Conservation (phyloP, 2,888 invertebrate species). For the Poecilus cupreus region DNA sequence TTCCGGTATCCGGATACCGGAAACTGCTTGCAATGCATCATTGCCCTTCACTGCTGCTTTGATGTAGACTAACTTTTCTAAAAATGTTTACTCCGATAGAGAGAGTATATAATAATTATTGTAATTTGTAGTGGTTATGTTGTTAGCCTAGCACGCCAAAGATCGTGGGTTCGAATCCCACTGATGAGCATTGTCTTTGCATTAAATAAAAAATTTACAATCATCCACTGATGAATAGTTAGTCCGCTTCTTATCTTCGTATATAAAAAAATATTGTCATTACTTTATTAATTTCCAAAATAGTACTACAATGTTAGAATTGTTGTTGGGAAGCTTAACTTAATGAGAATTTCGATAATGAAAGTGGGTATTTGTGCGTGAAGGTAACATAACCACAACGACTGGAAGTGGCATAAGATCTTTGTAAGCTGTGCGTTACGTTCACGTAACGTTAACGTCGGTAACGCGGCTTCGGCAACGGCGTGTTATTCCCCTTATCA, state of each 20-base stretch:
- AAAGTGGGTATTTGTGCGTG: constrained; percentile 8
- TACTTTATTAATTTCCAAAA: too few relatives aligned
- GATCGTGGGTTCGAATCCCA: too few relatives aligned
- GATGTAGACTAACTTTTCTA: background rate
- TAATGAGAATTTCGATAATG: constrained; percentile 28
- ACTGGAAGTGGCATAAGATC: background rate
- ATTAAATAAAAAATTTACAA: too few relatives aligned
- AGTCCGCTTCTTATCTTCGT: too few relatives aligned
- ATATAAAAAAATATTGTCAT: too few relatives aligned
- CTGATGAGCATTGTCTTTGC: too few relatives aligned
- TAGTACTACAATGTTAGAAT: background rate
- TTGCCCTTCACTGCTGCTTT: constrained; percentile 25
- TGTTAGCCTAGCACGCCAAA: too few relatives aligned
- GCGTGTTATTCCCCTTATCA: constrained; percentile 74
- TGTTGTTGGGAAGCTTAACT: background rate
- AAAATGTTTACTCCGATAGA: background rate
- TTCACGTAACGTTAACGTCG: constrained; percentile 59
- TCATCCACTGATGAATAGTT: too few relatives aligned
- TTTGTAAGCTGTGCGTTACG: constrained; percentile 29
- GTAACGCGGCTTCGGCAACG: constrained; percentile 69
- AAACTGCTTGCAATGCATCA: constrained; percentile 35
- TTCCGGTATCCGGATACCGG: constrained; percentile 50
- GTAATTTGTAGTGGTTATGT: too few relatives aligned
- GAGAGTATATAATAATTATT: too few relatives aligned
- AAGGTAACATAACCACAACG: background rate